Conservation (phyloP, 2,797 vertebrate species). For the Takifugu rubripes region DNA sequence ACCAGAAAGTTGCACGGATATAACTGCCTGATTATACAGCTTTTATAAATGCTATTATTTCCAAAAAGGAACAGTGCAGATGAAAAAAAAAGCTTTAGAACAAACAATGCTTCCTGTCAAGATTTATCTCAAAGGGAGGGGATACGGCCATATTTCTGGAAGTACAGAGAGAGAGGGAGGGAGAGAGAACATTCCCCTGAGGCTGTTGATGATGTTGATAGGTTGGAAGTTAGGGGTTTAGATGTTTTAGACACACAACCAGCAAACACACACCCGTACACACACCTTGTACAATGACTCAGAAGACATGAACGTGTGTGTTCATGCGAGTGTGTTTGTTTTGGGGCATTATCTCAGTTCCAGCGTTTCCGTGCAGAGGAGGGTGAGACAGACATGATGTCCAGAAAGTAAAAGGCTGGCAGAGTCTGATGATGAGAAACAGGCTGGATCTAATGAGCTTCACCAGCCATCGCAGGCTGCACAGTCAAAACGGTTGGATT, state of each 20-base stretch:
- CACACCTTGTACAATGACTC: background rate
- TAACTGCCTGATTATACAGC: background rate
- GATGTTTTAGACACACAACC: constrained; percentile 14
- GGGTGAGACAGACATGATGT: constrained; percentile 3
- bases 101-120: too few species aligned
- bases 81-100: too few species aligned
- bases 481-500: background rate
- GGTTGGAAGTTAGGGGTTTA: constrained; percentile 44
- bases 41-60: background rate
- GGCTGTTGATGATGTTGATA: constrained; percentile 49
- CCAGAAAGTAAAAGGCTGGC: background rate
- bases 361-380: constrained; percentile 24
- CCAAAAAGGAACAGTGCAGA: background rate
- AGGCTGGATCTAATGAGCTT: background rate
- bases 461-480: constrained; percentile 8
- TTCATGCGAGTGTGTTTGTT: constrained; percentile 4
- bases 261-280: constrained; percentile 7
- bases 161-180: background rate
- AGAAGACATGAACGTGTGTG: background rate
- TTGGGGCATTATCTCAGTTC: constrained; percentile 19
- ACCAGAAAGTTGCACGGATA: too few species aligned
- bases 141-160: background rate
- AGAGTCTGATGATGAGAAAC: constrained; percentile 6
- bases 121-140: too few species aligned
- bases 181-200: constrained; percentile 3